Percentiles rank a stretch among this genome's conserved stretches.
phyloP scores from a whole-genome alignment of 1,140 invertebrate species.

The Bombus huntii region DNA sequence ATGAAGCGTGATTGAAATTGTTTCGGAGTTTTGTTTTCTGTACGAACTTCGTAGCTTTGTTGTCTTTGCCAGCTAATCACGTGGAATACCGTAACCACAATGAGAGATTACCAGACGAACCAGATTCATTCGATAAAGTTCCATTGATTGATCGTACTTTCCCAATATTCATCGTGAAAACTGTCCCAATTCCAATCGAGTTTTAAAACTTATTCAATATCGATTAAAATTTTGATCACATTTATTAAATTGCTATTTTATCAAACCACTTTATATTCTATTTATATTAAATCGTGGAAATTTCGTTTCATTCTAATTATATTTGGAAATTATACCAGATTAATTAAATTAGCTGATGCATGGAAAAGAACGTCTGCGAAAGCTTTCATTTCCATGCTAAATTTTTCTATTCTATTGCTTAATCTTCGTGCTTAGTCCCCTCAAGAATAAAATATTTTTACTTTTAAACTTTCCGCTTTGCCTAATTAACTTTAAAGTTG shows the following conservation, averaged over 20 bases:
- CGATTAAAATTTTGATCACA: too few species aligned
- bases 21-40: neutral
- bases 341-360: too few species aligned
- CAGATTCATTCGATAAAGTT: neutral
- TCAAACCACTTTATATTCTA: too few species aligned
- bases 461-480: neutral
- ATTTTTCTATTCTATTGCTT: too few species aligned
- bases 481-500: neutral
- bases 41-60: neutral
- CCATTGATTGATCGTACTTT: neutral
- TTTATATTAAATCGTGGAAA: too few species aligned
- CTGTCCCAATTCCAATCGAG: neutral
- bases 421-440: neutral
- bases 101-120: neutral
- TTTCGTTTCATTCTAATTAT: too few species aligned
- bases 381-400: too few species aligned
- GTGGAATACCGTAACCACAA: too few species aligned
- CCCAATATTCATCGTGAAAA: too few species aligned
- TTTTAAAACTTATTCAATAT: neutral
- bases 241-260: too few species aligned
- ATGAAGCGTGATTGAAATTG: slow-evolving; percentile 5
- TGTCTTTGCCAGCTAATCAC: neutral
- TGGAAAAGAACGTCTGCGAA: too few species aligned
- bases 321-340: too few species aligned
- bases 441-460: neutral